Evolutionary conservation across 2,797 vertebrate species (phyloP), one percentile per base, ranked within the genome.

Genomic region (Myripristis jacobus): DNA sequence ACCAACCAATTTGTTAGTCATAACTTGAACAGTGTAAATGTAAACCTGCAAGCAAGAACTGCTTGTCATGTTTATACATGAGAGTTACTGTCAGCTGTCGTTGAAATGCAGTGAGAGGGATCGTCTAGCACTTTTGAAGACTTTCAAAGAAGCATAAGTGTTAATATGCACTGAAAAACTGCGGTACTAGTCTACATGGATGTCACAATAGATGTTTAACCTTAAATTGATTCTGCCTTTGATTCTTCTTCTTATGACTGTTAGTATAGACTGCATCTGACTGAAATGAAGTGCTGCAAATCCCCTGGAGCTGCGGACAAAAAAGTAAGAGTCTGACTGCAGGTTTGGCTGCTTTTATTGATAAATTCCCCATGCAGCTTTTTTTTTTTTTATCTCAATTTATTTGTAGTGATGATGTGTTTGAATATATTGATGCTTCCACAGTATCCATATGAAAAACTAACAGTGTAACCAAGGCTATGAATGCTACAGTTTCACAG

Each of bases 271-370:
- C 3, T 31, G 50, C 31, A 34, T 65, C 24, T 29, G 34, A 55
- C n/a, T 55, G 4, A 48, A 41, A 18, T 52, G 36, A 31, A 38
- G 34, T 56, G 36, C n/a, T n/a, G 12, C 43, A 44, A 64, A 16
- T 66, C 55, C 10, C 3, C 1, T 54, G 61, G 50, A 56, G 66
- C 73, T 77, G 34, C 75, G 67, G 66, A 88, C 84, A 72, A 83
- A 84, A 80, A 71, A 75, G 31, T 51, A 44, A 44, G 38, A 66
- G 79, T 82, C 80, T 68, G 68, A 73, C 66, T 82, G 82, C 88
- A 88, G 79, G 57, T 88, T 82, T 84, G 56, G 52, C 79, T 87
- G 79, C 77, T 83, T 88, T 87, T 88, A 83, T 83, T 87, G 66
- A 82, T 79, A 70, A 65, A 69, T 67, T 66, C 64, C 76, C 76